Base-by-base conservation (phyloP, 2,888 invertebrate genomes). In the Dicranocentrus wangi region DNA sequence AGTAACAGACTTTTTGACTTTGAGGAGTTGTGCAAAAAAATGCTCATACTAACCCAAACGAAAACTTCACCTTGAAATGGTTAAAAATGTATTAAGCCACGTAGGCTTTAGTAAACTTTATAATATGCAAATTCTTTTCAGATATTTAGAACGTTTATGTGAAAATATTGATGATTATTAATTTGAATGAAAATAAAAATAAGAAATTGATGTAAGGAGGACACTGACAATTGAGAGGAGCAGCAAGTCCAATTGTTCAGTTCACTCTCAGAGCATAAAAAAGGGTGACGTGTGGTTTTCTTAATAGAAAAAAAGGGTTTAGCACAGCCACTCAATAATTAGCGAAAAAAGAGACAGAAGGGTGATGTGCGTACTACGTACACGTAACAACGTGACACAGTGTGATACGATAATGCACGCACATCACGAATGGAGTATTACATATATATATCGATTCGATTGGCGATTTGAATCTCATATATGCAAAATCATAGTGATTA, bases 1-100 rank as follows among this genome's bases (percentile, higher is more conserved):
- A 71, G 58, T 60, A 58, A 60, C 42, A 71, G 70, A 60, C 60
- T 60, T 28, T 60, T 69, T 71, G 51, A n/a, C n/a, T 51, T 51
- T 51, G 7, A 5, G 51, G 3, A n/a, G 5, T n/a, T n/a, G 51
- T 51, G n/a, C n/a, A 51, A 13, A 5, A 51, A 51, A 10, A 13
- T 51, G n/a, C n/a, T n/a, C n/a, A n/a, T n/a, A n/a, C n/a, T n/a
- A n/a, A n/a, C n/a, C n/a, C n/a, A 51, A n/a, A 51, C 17, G 13
- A 8, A 51, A 7, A 51, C n/a, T 51, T 51, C 51, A 51, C 51
- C 51, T 51, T 51, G 51, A 51, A 51, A n/a, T 17, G 51, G 3
- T 51, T 5, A 51, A 51, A 51, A 7, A n/a, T 5, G 51, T 51
- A 10, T n/a, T 13, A 3, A 51, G 51, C 10, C 51, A 51, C 17